Percentiles rank a stretch among this genome's conserved stretches.
Evolutionary conservation across 2,797 vertebrate genomes (phyloP).

Genomic region (Mus spretus): DNA sequence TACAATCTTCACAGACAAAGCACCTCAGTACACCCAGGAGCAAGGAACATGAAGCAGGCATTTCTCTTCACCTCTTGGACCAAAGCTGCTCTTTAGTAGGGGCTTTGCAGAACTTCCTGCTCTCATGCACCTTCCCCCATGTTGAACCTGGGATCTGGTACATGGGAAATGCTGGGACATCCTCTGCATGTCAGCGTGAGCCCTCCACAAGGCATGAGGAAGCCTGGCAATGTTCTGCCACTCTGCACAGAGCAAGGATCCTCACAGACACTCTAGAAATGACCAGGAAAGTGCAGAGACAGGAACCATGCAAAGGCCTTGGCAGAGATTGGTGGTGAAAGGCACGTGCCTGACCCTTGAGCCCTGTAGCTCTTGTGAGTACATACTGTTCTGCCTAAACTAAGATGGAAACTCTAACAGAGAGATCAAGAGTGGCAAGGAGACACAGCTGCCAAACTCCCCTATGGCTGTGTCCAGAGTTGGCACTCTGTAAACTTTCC

Average conservation of each 20-base stretch:
- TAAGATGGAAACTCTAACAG: conserved; percentile 63
- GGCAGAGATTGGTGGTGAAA: neutral
- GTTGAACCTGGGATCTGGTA: neutral
- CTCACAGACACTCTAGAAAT: neutral
- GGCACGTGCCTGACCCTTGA: neutral
- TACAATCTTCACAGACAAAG: neutral
- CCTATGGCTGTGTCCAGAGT: neutral
- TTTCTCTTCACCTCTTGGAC: neutral
- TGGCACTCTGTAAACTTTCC: neutral
- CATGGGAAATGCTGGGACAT: neutral
- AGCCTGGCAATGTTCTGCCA: neutral
- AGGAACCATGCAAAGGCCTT: neutral
- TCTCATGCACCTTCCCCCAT: neutral
- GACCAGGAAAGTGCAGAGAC: neutral
- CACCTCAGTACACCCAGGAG: neutral
- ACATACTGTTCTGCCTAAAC: conserved; percentile 57
- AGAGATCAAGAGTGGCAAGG: neutral
- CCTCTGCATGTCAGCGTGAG: neutral
- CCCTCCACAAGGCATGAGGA: neutral
- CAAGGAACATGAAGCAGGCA: neutral
- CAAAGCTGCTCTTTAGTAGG: neutral
- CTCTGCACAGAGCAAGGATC: neutral
- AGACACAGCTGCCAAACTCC: conserved; percentile 24
- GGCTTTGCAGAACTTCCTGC: neutral
- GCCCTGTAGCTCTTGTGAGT: conserved; percentile 21